Evolutionary conservation across 2,113 vertebrate genomes (phyloP).

Genomic region (Ornithorhynchus anatinus): DNA sequence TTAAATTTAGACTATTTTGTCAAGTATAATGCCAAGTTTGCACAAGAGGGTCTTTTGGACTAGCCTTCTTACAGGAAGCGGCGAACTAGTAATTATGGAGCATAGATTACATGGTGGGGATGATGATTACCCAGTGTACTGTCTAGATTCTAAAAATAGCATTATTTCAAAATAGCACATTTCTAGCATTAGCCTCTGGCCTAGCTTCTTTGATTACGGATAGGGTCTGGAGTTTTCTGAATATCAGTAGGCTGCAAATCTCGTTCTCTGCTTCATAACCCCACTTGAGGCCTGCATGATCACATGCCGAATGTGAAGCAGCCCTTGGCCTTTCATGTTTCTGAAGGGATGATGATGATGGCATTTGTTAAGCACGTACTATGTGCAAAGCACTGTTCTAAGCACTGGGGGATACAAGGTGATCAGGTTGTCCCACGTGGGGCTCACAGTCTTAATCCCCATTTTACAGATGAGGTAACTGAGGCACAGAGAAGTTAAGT

Average conservation of each 20-base stretch:
- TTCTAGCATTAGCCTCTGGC: constrained; percentile 48
- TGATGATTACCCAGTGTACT: constrained; percentile 51
- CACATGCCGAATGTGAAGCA: not conserved
- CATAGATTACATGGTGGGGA: constrained; percentile 41
- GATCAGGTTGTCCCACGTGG: no score
- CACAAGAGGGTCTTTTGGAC: constrained; percentile 10
- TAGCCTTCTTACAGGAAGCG: constrained; percentile 39
- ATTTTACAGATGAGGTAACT: no score
- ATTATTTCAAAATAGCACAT: constrained; percentile 46
- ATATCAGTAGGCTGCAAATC: not conserved
- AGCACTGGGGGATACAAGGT: no score
- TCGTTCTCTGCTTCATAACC: constrained; percentile 3
- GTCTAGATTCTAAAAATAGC: constrained; percentile 56
- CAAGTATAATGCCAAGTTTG: constrained; percentile 10
- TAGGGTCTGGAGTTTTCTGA: constrained; percentile 25
- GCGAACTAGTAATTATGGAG: constrained; percentile 41
- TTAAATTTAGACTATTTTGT: constrained; percentile 16
- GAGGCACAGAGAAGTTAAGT: no score
- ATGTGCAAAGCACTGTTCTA: constrained; percentile 15
- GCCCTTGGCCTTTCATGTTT: not conserved
- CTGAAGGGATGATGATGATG: not conserved
- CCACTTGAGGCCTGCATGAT: not conserved
- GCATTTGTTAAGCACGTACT: not conserved
- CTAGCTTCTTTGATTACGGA: constrained; percentile 38
- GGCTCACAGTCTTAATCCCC: no score